Percentiles rank a stretch among this genome's conserved stretches.
These are phyloP conservation scores for Cantharis flavilabris DNA, from an alignment of 2,888 invertebrate species.

Conservation along the genomic window DNA sequence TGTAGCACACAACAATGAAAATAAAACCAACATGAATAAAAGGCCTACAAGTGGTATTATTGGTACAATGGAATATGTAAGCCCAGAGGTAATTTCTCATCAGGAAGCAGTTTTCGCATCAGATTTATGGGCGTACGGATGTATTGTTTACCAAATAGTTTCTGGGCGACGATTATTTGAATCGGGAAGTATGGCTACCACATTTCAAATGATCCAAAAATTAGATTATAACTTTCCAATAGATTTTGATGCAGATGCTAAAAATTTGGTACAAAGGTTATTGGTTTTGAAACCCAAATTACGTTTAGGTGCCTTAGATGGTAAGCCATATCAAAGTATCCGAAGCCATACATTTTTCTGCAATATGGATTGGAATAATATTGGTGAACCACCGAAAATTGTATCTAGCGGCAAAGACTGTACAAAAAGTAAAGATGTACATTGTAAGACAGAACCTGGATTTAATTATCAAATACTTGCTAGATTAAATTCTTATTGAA, in stretches of 20 bases:
- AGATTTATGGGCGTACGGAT: constrained; percentile 97
- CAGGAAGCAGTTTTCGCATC: constrained; percentile 73
- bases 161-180: constrained; percentile 91
- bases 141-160: constrained; percentile 96
- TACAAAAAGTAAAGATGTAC: constrained; percentile 67
- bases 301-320: constrained; percentile 82
- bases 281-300: constrained; percentile 80
- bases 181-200: constrained; percentile 90
- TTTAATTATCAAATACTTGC: constrained; percentile 82
- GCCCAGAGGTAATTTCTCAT: constrained; percentile 91
- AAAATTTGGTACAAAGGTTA: constrained; percentile 84
- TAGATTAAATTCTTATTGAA: constrained; percentile 55
- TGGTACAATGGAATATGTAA: constrained; percentile 98
- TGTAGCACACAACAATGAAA: constrained; percentile 31
- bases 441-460: constrained; percentile 79
- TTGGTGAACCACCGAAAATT: constrained; percentile 83
- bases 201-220: constrained; percentile 93
- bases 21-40: constrained; percentile 47
- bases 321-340: constrained; percentile 77
- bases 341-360: constrained; percentile 86
- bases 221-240: constrained; percentile 91
- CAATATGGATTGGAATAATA: constrained; percentile 79
- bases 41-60: constrained; percentile 86
- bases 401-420: constrained; percentile 64
- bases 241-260: constrained; percentile 84